A percentile compares a stretch with the other conserved stretches of the same genome.
phyloP scores from a whole-genome alignment of 2,113 vertebrate species.

The Triplophysa tibetana region DNA sequence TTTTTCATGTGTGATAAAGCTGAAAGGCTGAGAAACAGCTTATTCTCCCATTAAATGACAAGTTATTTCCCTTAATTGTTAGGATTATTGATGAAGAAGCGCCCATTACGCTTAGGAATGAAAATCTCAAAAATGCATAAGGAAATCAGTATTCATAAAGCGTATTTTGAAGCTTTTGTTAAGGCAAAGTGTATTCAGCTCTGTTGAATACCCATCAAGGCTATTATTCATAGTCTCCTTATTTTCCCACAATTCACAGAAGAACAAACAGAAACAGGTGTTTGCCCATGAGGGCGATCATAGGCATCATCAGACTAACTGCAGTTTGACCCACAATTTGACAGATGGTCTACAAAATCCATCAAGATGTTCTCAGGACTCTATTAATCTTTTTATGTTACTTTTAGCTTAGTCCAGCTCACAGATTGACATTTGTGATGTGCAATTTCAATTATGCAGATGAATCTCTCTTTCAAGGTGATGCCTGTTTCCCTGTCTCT shows the following conservation, averaged over 20 bases:
- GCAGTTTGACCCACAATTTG: slow-evolving; percentile 6
- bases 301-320: slow-evolving; percentile 14
- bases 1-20: neutral
- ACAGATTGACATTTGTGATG: slow-evolving; percentile 32
- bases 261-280: slow-evolving; percentile 21
- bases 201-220: neutral
- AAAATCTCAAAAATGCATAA: too few relatives aligned
- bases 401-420: slow-evolving; percentile 7
- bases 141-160: too few relatives aligned
- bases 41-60: neutral
- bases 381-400: slow-evolving; percentile 13
- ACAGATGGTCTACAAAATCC: slow-evolving; percentile 3
- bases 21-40: neutral
- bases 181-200: neutral
- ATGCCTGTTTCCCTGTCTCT: slow-evolving; percentile 19
- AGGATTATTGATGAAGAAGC: too few relatives aligned
- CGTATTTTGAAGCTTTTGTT: too few relatives aligned
- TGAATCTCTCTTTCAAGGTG: slow-evolving; percentile 21
- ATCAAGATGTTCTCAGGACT: slow-evolving; percentile 28
- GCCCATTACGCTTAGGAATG: too few relatives aligned
- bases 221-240: neutral
- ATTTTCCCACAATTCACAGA: neutral
- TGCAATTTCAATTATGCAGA: slow-evolving; percentile 45
- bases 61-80: too few relatives aligned
- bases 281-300: slow-evolving; percentile 1